Evolutionary conservation across 1,140 invertebrate genomes (phyloP).

Genomic region (Protaetia brevitarsis): DNA sequence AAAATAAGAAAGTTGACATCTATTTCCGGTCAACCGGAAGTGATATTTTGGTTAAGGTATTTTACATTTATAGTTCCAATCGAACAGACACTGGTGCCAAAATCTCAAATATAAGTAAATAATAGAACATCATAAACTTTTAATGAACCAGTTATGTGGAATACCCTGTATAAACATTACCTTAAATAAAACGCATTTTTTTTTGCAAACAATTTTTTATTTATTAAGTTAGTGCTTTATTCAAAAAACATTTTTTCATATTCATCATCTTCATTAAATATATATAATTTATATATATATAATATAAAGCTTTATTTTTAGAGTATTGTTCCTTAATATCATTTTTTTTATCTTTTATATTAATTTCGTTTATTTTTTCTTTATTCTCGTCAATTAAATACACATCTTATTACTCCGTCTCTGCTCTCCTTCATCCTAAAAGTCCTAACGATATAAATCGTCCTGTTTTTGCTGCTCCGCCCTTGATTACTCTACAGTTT

Average conservation of each 20-base stretch:
- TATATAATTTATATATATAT: background rate
- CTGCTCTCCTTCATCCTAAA: too few relatives aligned
- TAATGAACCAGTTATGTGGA: background rate
- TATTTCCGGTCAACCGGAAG: too few relatives aligned
- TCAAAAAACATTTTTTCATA: conserved; percentile 24
- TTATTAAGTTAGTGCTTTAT: conserved; percentile 45
- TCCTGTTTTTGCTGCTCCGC: too few relatives aligned
- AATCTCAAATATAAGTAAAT: too few relatives aligned
- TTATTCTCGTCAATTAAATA: background rate
- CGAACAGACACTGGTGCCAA: too few relatives aligned
- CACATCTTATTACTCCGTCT: too few relatives aligned
- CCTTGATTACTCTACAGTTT: too few relatives aligned
- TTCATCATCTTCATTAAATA: background rate
- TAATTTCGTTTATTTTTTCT: background rate
- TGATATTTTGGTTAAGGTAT: too few relatives aligned
- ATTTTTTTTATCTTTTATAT: background rate
- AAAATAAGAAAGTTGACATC: too few relatives aligned
- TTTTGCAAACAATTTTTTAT: conserved; percentile 46
- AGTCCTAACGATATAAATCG: too few relatives aligned
- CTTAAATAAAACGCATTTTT: conserved; percentile 18
- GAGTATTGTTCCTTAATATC: background rate
- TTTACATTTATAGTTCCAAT: too few relatives aligned
- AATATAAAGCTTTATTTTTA: background rate
- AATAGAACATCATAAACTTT: too few relatives aligned
- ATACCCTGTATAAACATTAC: background rate